Base-by-base conservation (phyloP, 2,113 vertebrate species). In the Natator depressus region DNA sequence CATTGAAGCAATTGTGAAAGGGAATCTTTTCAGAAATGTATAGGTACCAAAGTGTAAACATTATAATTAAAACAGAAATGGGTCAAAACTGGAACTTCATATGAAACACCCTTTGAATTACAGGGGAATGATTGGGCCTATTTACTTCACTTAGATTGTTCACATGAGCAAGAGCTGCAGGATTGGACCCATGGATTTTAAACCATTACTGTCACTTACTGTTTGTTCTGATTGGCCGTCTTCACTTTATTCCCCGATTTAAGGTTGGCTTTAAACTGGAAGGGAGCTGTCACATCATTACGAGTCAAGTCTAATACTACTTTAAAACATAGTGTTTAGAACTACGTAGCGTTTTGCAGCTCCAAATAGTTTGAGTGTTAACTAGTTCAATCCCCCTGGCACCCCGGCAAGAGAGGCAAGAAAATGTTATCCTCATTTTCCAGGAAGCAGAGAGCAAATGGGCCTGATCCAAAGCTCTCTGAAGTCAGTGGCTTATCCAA, bases 41-140 rank as follows among this genome's bases (percentile, higher is more conserved):
- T 76, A 46, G 19, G 72, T 25, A 14, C 42, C 9, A 22, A 38
- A 78, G 7, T 78, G 24, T 78, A 25, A 47, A 47, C 13, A 78
- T 47, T 78, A 27, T 42, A 76, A 25, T 12, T 25, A 76, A 46
- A 76, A 46, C 72, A 76, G 69, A 38, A 46, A 76, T 25, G 10
- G 22, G 12, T 76, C 22, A 76, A 76, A 76, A 14, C 51, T 90
- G 42, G 80, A 89, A 81, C 29, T 51, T 47, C 57, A 6, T 12
- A 55, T 29, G 11, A 42, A 78, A 29, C 3, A 2, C 2, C 12
- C 49, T 13, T 75, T 75, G 46, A 91, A 62, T 2, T 49, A 19
- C 1, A 22, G 55, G 47, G 59, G 55, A 62, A 1, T 0, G 2
- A 3, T 20, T 55, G 22, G 2, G 4, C 35, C 51, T 0, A 0